Conservation (phyloP, 2,888 invertebrate species). For the Lasioglossum malachurum region DNA sequence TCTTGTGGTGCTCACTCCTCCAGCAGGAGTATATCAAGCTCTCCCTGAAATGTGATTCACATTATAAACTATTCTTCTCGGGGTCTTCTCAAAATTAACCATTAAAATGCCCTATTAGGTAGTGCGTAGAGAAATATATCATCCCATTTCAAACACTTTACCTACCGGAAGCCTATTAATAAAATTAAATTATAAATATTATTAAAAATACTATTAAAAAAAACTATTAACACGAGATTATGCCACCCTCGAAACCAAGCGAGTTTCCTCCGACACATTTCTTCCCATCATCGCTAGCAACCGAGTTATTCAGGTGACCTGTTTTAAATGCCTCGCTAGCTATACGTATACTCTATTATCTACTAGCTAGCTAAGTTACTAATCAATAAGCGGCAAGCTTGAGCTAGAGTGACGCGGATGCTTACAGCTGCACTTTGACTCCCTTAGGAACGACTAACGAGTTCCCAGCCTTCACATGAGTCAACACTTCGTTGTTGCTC, state of each 20-base stretch:
- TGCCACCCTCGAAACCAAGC: not conserved
- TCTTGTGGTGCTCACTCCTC: conserved; percentile 89
- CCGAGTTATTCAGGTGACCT: not conserved
- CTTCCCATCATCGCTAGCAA: not conserved
- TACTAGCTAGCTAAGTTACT: not conserved
- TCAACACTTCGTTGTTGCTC: conserved; percentile 93
- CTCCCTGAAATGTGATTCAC: conserved; percentile 86
- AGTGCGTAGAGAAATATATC: too few species aligned
- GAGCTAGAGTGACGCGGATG: not conserved
- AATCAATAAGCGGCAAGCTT: not conserved
- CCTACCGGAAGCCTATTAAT: too few species aligned
- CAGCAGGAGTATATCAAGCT: conserved; percentile 92
- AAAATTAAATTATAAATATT: too few species aligned
- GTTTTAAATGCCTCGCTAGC: not conserved
- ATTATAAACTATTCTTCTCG: too few species aligned
- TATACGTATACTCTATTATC: not conserved
- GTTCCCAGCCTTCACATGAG: conserved; percentile 91
- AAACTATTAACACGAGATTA: not conserved
- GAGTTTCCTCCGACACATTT: not conserved
- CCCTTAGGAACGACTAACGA: conserved; percentile 91
- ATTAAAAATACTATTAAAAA: too few species aligned
- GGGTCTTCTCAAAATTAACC: too few species aligned
- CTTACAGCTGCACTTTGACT: conserved; percentile 92
- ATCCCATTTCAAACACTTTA: too few species aligned
- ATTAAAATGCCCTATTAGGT: too few species aligned